Conservation (phyloP, 53 echinoderm and acorn worm species). For the Stichopus horrens region DNA sequence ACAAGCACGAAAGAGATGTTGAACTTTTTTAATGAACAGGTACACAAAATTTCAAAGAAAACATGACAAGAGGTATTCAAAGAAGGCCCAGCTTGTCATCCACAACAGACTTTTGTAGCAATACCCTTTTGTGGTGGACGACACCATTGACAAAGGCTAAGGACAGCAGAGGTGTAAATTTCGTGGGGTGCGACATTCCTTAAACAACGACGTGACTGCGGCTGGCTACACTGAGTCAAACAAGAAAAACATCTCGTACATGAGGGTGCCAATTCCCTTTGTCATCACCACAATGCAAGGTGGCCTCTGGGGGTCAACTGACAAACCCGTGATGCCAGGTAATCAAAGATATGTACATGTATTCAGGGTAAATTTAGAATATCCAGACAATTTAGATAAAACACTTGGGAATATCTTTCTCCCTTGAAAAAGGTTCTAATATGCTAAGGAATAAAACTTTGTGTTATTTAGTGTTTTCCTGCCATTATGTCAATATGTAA, state of each 20-base stretch:
- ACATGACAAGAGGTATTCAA: too few relatives aligned
- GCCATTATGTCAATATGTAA: too few relatives aligned
- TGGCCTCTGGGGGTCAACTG: neutral
- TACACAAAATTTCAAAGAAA: too few relatives aligned
- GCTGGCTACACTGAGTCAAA: conserved; percentile 8
- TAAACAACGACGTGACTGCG: neutral
- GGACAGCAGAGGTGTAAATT: conserved; percentile 5
- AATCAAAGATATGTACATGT: neutral
- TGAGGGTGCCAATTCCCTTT: neutral
- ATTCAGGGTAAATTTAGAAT: neutral
- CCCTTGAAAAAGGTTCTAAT: too few relatives aligned
- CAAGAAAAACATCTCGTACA: neutral
- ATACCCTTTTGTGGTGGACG: neutral
- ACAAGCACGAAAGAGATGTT: too few relatives aligned
- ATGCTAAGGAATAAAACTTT: too few relatives aligned
- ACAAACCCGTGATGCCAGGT: neutral
- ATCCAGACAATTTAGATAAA: neutral
- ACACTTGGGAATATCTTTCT: too few relatives aligned
- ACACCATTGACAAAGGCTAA: neutral
- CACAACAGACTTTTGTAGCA: neutral
- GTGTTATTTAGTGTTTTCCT: too few relatives aligned
- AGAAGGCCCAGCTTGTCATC: too few relatives aligned
- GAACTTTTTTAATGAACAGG: too few relatives aligned
- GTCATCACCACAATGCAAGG: neutral
- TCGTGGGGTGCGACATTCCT: neutral